Evolutionary conservation across 2,797 vertebrate genomes (phyloP).

Genomic region (Zalophus californianus): DNA sequence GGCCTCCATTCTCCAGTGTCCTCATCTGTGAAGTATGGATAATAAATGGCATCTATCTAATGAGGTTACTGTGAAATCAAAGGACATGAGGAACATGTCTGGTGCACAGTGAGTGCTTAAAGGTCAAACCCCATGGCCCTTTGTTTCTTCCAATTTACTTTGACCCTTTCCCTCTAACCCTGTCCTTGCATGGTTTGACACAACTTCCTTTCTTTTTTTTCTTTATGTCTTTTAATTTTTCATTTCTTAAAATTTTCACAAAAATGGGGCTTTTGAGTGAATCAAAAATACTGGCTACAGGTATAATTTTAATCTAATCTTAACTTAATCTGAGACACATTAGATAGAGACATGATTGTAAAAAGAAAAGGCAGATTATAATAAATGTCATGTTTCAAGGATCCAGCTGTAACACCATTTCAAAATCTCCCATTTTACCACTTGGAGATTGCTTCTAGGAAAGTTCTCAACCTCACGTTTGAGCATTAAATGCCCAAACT

Average conservation of each 20-base stretch:
- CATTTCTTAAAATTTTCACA: conserved; percentile 35
- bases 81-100: neutral
- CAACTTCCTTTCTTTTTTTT: neutral
- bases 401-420: neutral
- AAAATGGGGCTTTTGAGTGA: neutral
- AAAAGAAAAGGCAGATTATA: neutral
- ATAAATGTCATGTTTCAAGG: neutral
- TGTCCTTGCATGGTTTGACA: neutral
- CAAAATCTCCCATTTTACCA: neutral
- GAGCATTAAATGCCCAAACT: neutral
- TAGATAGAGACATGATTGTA: neutral
- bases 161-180: neutral
- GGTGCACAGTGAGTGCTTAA: accelerated
- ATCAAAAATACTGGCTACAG: neutral
- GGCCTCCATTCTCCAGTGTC: neutral
- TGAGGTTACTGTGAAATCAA: neutral
- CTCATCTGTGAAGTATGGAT: neutral
- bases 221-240: conserved; percentile 26
- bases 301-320: neutral
- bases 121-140: neutral
- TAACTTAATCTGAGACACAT: neutral
- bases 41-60: neutral
- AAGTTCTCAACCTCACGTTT: neutral
- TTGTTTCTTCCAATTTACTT: neutral
- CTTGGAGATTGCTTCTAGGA: neutral